Evolutionary conservation across 92 coral and sea anemone species (phyloP).

Genomic region (Muricea muricata): DNA sequence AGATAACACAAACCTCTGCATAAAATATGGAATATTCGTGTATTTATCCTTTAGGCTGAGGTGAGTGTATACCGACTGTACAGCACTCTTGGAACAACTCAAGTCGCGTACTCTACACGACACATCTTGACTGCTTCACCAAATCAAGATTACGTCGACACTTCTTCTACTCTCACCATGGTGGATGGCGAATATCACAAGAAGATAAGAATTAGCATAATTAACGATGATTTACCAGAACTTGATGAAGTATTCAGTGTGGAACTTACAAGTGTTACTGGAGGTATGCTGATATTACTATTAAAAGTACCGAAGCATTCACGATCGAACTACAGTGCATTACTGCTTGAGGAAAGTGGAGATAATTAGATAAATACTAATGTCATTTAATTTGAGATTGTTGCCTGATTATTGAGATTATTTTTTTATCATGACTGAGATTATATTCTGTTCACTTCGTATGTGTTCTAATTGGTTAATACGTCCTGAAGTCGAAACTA

Average conservation of each 20-base stretch:
- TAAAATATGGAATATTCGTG: too few species aligned
- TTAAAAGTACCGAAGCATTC: too few species aligned
- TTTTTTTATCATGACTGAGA: too few species aligned
- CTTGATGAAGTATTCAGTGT: constrained; percentile 70
- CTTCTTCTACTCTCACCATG: constrained; percentile 59
- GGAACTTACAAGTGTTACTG: constrained; percentile 81
- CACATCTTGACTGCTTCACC: constrained; percentile 40
- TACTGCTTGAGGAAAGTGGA: too few species aligned
- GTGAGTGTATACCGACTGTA: constrained; percentile 77
- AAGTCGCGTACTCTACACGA: constrained; percentile 71
- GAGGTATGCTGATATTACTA: constrained; percentile 49
- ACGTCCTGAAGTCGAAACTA: too few species aligned
- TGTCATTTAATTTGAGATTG: too few species aligned
- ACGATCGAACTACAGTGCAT: too few species aligned
- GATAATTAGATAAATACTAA: too few species aligned
- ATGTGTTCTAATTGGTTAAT: too few species aligned
- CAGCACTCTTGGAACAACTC: constrained; percentile 80
- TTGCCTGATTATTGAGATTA: too few species aligned
- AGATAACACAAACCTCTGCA: too few species aligned
- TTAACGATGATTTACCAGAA: constrained; percentile 74
- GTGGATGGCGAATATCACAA: constrained; percentile 83
- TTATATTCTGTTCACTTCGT: too few species aligned
- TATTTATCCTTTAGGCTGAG: constrained; percentile 56
- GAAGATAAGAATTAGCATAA: constrained; percentile 63
- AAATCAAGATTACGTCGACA: constrained; percentile 1